phyloP scores from a whole-genome alignment of 2,797 vertebrate genomes.

The Pampus argenteus region DNA sequence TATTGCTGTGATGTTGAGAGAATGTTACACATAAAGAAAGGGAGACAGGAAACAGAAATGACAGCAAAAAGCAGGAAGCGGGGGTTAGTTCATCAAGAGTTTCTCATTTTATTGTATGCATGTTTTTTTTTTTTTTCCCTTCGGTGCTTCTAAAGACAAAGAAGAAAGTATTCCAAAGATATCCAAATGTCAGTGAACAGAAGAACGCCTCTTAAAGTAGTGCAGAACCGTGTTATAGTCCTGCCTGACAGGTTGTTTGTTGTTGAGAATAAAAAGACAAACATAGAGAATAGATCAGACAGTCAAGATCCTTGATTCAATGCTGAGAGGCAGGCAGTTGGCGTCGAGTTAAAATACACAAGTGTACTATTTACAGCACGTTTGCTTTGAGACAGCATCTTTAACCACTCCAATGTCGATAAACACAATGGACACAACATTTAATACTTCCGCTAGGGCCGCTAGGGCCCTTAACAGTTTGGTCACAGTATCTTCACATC shows the following conservation, averaged over 20 bases:
- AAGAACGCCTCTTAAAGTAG: conserved; percentile 70
- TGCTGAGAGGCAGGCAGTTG: conserved; percentile 80
- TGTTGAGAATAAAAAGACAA: conserved; percentile 74
- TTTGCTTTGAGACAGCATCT: conserved; percentile 73
- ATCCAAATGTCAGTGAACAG: conserved; percentile 80
- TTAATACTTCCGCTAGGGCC: conserved; percentile 64
- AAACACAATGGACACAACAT: conserved; percentile 82
- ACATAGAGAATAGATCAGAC: conserved; percentile 71
- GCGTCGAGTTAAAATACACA: conserved; percentile 77
- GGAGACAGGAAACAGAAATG: conserved; percentile 64
- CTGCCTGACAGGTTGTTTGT: conserved; percentile 68
- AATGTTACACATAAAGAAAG: conserved; percentile 48
- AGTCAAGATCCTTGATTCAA: conserved; percentile 74
- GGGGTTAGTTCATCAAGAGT: conserved; percentile 83
- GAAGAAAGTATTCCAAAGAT: conserved; percentile 83
- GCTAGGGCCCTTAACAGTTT: conserved; percentile 55
- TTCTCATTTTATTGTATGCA: conserved; percentile 85
- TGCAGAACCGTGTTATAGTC: conserved; percentile 73
- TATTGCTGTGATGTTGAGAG: conserved; percentile 56
- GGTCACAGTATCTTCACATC: conserved; percentile 72
- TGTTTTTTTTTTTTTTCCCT: conserved; percentile 64
- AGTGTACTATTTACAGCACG: conserved; percentile 88
- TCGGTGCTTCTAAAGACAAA: conserved; percentile 87
- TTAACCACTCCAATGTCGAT: conserved; percentile 74
- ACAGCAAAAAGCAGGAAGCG: conserved; percentile 77